Conservation (phyloP, 37 sponge, comb jelly and placozoan species). For the Theonella swinhoei region DNA sequence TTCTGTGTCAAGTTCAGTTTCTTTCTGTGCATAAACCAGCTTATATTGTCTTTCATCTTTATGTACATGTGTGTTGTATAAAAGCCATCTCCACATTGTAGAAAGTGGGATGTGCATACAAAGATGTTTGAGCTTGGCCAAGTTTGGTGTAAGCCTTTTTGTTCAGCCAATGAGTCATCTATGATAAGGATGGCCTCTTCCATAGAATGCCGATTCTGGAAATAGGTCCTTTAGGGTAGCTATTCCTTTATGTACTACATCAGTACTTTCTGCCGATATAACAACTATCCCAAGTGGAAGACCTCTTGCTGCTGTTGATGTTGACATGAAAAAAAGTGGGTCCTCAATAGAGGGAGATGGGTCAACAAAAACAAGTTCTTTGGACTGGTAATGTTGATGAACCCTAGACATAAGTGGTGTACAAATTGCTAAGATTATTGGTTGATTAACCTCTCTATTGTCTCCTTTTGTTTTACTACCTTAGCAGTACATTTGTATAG, state of each 20-base stretch:
- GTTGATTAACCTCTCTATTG: background rate
- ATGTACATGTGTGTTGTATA: no score
- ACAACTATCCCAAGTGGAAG: constrained; percentile 13
- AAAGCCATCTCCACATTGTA: no score
- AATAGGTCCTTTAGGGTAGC: no score
- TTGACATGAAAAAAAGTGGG: constrained; percentile 17
- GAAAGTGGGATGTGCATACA: no score
- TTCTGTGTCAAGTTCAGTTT: background rate
- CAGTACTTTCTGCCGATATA: constrained; percentile 18
- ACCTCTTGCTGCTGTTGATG: constrained; percentile 6
- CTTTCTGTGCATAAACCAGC: no score
- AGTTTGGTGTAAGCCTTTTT: constrained; percentile 9
- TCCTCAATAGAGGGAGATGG: constrained; percentile 7
- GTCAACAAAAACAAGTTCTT: constrained; percentile 14
- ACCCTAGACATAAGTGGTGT: constrained; percentile 32
- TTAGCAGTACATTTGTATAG: background rate
- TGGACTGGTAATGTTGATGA: constrained; percentile 9
- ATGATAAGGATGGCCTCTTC: constrained; percentile 9
- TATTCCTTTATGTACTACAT: background rate
- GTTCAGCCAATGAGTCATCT: constrained; percentile 19
- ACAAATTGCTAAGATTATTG: constrained; percentile 20
- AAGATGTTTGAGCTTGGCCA: no score
- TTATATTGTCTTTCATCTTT: no score
- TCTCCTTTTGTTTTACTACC: background rate
- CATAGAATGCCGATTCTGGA: constrained; percentile 15